Conservation (phyloP, 2,888 invertebrate genomes). For the Sericinus montela region DNA sequence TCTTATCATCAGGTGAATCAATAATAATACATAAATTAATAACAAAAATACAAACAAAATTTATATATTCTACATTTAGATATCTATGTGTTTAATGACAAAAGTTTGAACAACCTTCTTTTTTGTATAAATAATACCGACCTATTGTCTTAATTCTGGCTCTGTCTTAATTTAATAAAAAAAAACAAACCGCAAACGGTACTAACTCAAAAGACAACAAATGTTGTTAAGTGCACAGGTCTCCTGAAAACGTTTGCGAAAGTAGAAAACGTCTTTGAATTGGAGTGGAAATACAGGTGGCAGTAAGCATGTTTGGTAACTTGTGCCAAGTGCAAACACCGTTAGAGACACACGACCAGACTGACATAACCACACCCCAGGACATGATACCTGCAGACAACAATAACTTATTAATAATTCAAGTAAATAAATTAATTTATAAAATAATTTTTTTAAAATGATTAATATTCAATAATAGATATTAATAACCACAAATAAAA, state of each 20-base stretch:
- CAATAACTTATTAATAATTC: not conserved
- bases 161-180: not conserved
- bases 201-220: conserved; percentile 66
- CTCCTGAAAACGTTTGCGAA: conserved; percentile 68
- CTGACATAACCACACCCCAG: conserved; percentile 91
- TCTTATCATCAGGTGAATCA: too few species aligned
- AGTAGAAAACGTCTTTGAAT: conserved; percentile 85
- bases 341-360: conserved; percentile 87
- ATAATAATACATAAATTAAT: too few species aligned
- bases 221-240: conserved; percentile 64
- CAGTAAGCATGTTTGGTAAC: conserved; percentile 82
- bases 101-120: too few species aligned
- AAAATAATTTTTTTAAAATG: too few species aligned
- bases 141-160: too few species aligned
- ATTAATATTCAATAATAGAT: too few species aligned
- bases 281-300: conserved; percentile 85
- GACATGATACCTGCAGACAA: conserved; percentile 83
- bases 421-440: too few species aligned
- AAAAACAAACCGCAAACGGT: not conserved
- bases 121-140: too few species aligned
- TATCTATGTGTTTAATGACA: too few species aligned
- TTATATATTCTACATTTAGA: too few species aligned
- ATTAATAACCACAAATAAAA: too few species aligned
- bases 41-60: too few species aligned
- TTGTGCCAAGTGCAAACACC: conserved; percentile 83